Evolutionary conservation across 1,140 invertebrate genomes (phyloP), one percentile per base, ranked within the genome.

Genomic region (Aphidius gifuensis): DNA sequence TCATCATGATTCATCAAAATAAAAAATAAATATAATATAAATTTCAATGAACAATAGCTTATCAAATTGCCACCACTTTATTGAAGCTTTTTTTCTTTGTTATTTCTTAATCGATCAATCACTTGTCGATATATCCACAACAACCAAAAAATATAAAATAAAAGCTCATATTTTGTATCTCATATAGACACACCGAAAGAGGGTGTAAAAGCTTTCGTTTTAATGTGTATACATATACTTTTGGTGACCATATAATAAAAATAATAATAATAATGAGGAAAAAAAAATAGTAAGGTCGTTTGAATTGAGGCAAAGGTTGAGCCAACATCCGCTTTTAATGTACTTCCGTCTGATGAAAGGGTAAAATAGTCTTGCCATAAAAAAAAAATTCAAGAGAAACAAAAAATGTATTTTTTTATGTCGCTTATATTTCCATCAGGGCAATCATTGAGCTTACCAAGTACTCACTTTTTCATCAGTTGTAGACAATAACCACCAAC

Each of bases 241-340:
- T 32, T 32, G 23, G 23, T 32, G 2, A 32, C 23, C 23, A 32
- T 32, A 4, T 32, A 38, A 11, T 38, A 32, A 11, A 53, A 39
- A n/a, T 16, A 40, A 38, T 16, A 55, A 61, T 9, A 9, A 46
- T 8, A 50, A 49, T n/a, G 40, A n/a, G 42, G 48, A 46, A 62
- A 49, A 62, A 47, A 47, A 47, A n/a, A 47, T 46, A 44, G 23
- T 44, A 38, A 38, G 8, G 32, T 39, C 16, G 21, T 7, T 38
- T 45, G 16, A 16, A 48, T 9, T 45, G 32, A 44, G 45, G 42
- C 64, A 70, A 68, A 74, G 77, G 68, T 68, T 66, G 68, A 68
- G 57, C 66, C 65, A 66, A 70, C 75, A 69, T 78, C 75, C 74
- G 71, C 63, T 71, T 74, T 68, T 73, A 75, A 76, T 74, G 74